These are phyloP conservation scores for Tryphoninae sp. DNA, from an alignment of 2,888 invertebrate genomes.

Conservation along the genomic window DNA sequence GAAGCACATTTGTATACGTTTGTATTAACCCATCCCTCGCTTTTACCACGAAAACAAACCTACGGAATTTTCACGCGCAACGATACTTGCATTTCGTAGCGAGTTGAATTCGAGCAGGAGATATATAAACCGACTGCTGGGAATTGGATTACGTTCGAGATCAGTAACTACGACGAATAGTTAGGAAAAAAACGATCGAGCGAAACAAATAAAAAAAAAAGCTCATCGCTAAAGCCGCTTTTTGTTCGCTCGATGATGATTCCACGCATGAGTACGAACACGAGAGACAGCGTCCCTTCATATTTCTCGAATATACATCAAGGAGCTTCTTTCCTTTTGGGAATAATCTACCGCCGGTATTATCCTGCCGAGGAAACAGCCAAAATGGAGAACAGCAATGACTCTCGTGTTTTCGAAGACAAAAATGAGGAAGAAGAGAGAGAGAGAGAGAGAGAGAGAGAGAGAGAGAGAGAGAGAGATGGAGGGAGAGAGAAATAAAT, in stretches of 20 bases:
- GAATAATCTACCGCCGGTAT: slow-evolving; percentile 33
- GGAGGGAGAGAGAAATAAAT: slow-evolving; percentile 20
- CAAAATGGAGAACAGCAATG: slow-evolving; percentile 38
- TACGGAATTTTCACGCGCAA: not conserved
- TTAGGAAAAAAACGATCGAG: not conserved
- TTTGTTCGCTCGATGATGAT: slow-evolving; percentile 4
- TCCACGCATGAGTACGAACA: not conserved
- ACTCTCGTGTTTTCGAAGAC: slow-evolving; percentile 50
- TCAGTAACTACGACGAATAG: not conserved
- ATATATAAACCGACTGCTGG: not conserved
- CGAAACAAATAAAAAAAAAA: not conserved
- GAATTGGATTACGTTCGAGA: slow-evolving; percentile 5
- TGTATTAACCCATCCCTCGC: slow-evolving; percentile 38
- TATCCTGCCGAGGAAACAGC: slow-evolving; percentile 23
- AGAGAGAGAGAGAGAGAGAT: slow-evolving; percentile 14
- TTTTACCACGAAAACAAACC: slow-evolving; percentile 32
- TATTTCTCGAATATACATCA: slow-evolving; percentile 17
- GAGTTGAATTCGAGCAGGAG: not conserved
- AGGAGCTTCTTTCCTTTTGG: not conserved
- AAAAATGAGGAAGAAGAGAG: slow-evolving; percentile 23
- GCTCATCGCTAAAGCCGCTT: not conserved
- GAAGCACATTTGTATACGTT: slow-evolving; percentile 65
- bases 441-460: slow-evolving; percentile 11
- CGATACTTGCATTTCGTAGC: not conserved
- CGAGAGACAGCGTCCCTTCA: not conserved